Evolutionary conservation across 2,888 invertebrate genomes (phyloP), one percentile per base, ranked within the genome.

Genomic region (Zygothrica quintamaculata): DNA sequence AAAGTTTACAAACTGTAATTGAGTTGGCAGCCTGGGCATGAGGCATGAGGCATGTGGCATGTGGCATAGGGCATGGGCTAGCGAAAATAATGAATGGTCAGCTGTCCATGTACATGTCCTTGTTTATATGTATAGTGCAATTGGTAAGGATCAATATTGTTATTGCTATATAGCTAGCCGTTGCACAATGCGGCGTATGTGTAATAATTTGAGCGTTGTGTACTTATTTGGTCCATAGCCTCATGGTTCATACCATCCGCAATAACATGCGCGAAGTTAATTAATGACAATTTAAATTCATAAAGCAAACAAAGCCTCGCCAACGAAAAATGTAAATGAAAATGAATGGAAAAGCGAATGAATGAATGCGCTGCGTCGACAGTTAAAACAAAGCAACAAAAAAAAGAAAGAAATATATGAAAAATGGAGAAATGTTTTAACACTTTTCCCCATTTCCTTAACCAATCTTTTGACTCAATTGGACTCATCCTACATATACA

Each of bases 1-100:
- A 87, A 87, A 88, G 87, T 88, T 88, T 88, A 88, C 88, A 88
- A 88, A 88, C 81, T 85, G 89, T 88, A 88, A 88, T 88, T 88
- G 88, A 88, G 88, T 88, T 74, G 73, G 57, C 34, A 34, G 46
- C 47, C 46, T 31, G n/a, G n/a, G n/a, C n/a, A n/a, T n/a, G n/a
- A n/a, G n/a, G n/a, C n/a, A n/a, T n/a, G n/a, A n/a, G n/a, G n/a
- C n/a, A n/a, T n/a, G n/a, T n/a, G n/a, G n/a, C n/a, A n/a, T n/a
- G n/a, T n/a, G n/a, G n/a, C n/a, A n/a, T n/a, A n/a, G n/a, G n/a
- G 46, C 73, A 55, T 43, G 61, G 60, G 57, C 51, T 55, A 51
- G 44, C 26, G 55, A 48, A 56, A 42, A 68, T 77, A 75, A 77
- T 68, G 82, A 67, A 76, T 70, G 80, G 76, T 72, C 84, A 66